These are phyloP conservation scores for Tapirus terrestris DNA, from an alignment of 2,113 vertebrate genomes.

Conservation along the genomic window DNA sequence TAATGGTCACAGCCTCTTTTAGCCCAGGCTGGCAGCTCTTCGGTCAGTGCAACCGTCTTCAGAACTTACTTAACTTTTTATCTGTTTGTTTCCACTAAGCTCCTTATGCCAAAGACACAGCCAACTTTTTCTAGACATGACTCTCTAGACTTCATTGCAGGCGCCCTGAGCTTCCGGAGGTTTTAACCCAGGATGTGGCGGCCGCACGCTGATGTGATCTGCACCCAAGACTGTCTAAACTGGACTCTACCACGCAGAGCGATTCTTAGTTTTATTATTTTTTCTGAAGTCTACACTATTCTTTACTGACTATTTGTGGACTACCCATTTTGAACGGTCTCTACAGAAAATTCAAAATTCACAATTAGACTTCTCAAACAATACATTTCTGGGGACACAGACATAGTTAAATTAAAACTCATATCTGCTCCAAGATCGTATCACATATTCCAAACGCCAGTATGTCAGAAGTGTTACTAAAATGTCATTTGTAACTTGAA, in stretches of 20 bases:
- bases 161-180: not conserved
- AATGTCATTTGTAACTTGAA: constrained; percentile 52
- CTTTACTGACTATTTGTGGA: not conserved
- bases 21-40: not conserved
- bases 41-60: accelerated
- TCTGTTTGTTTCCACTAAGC: too few species aligned
- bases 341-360: not conserved
- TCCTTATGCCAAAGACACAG: not conserved
- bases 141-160: too few species aligned
- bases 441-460: not conserved
- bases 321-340: not conserved
- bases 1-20: not conserved
- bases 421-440: constrained; percentile 34
- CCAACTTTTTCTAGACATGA: not conserved
- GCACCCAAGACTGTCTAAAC: not conserved
- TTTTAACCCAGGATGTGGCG: not conserved
- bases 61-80: not conserved
- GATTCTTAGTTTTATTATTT: not conserved
- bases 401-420: constrained; percentile 39
- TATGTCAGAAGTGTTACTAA: constrained; percentile 45
- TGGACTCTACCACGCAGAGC: not conserved
- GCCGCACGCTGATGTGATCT: not conserved
- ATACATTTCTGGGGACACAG: constrained; percentile 27
- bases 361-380: not conserved
- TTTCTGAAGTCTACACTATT: not conserved